These are phyloP conservation scores for Meloidogyne floridensis DNA, from an alignment of 1,140 invertebrate species.

Conservation along the genomic window DNA sequence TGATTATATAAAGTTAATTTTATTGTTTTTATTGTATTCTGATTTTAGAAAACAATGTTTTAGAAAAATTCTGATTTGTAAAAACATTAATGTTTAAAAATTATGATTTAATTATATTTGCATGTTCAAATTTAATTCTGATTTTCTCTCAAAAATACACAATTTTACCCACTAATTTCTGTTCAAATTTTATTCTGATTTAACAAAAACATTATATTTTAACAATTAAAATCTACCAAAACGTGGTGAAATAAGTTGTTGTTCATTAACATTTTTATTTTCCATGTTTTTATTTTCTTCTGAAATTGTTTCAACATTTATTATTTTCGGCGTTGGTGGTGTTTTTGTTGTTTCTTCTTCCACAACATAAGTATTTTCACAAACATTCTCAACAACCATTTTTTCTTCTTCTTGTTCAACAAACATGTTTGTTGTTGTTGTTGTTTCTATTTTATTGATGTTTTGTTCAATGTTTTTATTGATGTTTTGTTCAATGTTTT, in stretches of 20 bases:
- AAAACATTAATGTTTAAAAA: not conserved
- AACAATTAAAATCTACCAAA: not conserved
- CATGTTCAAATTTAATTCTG: not conserved
- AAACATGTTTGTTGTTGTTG: too few species aligned
- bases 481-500: too few species aligned
- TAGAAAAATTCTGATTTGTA: not conserved
- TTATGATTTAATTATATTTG: not conserved
- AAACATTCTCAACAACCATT: not conserved
- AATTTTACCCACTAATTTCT: not conserved
- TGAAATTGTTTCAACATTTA: not conserved
- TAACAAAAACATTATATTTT: not conserved
- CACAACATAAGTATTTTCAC: not conserved
- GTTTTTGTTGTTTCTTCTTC: not conserved
- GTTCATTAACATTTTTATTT: not conserved
- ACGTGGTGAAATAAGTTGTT: not conserved
- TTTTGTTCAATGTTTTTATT: too few species aligned
- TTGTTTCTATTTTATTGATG: too few species aligned
- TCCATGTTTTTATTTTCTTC: not conserved
- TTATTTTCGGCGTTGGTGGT: not conserved
- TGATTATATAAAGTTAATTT: not conserved
- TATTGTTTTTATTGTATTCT: not conserved
- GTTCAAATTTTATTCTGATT: not conserved
- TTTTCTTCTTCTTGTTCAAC: not conserved
- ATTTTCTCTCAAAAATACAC: not conserved
- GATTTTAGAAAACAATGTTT: not conserved